Evolutionary conservation across 2,113 vertebrate genomes (phyloP).

Genomic region (Amia ocellicauda): DNA sequence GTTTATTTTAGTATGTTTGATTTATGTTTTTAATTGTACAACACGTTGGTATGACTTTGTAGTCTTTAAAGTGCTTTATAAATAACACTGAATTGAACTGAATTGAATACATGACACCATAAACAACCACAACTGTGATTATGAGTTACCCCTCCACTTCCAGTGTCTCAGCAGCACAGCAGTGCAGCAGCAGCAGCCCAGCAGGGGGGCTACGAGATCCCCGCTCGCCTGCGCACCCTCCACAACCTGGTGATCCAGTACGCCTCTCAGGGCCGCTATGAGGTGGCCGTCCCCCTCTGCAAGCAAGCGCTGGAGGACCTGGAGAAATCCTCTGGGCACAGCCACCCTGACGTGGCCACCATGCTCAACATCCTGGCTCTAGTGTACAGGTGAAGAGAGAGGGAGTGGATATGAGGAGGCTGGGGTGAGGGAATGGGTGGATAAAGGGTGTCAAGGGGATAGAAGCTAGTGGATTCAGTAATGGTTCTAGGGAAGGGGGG

Average conservation of each 20-base stretch:
- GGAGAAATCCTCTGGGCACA: conserved; percentile 83
- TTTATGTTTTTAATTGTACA: too few species aligned
- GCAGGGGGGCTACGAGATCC: conserved; percentile 83
- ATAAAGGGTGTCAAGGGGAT: too few species aligned
- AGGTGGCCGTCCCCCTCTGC: conserved; percentile 82
- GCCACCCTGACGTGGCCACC: conserved; percentile 82
- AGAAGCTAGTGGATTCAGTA: too few species aligned
- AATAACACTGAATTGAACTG: too few species aligned
- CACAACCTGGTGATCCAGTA: conserved; percentile 90
- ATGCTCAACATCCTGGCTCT: conserved; percentile 86
- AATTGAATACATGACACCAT: too few species aligned
- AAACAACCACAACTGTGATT: too few species aligned
- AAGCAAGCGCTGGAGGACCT: conserved; percentile 86
- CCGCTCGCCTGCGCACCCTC: conserved; percentile 75
- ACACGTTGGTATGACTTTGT: too few species aligned
- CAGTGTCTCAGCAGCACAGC: conserved; percentile 51
- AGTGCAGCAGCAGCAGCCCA: conserved; percentile 64
- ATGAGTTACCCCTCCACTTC: background rate
- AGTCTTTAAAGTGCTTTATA: too few species aligned
- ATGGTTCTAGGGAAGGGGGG: too few species aligned
- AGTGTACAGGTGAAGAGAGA: conserved; percentile 73
- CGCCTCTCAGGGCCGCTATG: conserved; percentile 79
- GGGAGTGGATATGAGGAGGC: too few species aligned
- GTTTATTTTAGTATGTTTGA: too few species aligned
- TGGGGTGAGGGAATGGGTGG: too few species aligned